Percentiles rank a stretch among this genome's conserved stretches.
Conservation (phyloP, 2,797 vertebrate genomes). For the Catostomus latipinnis region DNA sequence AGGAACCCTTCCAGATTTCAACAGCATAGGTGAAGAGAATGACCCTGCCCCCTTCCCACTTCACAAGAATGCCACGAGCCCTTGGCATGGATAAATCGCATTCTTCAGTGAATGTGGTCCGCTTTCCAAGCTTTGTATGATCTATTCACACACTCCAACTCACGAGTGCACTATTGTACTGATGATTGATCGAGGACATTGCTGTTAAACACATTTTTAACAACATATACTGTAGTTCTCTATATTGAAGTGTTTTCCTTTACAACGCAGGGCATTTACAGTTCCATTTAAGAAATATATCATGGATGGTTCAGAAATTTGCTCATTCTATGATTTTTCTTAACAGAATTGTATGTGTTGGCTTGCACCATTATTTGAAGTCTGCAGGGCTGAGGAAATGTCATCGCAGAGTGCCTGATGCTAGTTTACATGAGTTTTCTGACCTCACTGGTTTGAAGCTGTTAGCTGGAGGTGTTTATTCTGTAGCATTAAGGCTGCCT, state of each 20-base stretch:
- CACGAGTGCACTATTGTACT: constrained; percentile 34
- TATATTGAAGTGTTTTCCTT: no score
- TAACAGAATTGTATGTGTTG: background rate
- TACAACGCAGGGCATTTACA: no score
- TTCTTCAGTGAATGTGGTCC: constrained; percentile 39
- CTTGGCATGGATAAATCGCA: constrained; percentile 55
- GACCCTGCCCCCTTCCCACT: constrained; percentile 53
- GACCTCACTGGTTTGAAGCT: constrained; percentile 30
- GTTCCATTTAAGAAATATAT: background rate
- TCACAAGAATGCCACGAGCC: constrained; percentile 50
- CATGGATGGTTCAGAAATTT: background rate
- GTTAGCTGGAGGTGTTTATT: constrained; percentile 53
- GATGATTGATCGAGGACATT: constrained; percentile 48
- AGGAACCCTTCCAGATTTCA: constrained; percentile 50
- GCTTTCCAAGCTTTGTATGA: constrained; percentile 37
- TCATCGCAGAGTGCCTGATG: background rate
- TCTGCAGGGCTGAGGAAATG: constrained; percentile 3
- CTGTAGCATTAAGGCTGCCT: constrained; percentile 42
- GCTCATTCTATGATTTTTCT: background rate
- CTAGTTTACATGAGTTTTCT: constrained; percentile 35
- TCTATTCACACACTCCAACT: constrained; percentile 39
- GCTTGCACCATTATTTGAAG: background rate
- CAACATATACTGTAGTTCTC: background rate
- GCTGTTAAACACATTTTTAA: background rate
- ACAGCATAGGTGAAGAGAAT: constrained; percentile 56